A percentile compares a stretch with the other conserved stretches of the same genome.
Evolutionary conservation across 2,797 vertebrate genomes (phyloP).

Genomic region (Gila robusta): DNA sequence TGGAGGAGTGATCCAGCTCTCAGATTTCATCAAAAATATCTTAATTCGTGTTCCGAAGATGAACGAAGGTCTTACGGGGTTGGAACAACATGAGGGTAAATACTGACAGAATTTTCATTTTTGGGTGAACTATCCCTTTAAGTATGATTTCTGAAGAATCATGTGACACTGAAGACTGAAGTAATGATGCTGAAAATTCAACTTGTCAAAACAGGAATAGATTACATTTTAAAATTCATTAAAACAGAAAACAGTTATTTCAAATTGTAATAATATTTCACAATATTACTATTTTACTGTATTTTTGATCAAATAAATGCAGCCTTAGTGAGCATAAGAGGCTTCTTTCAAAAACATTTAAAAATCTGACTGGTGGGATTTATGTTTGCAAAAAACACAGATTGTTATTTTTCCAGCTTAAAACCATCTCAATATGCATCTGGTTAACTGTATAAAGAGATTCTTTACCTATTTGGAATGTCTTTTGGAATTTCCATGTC

Average conservation of each 20-base stretch:
- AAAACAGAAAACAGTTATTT: neutral
- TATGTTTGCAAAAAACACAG: neutral
- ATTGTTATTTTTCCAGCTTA: neutral
- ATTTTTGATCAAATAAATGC: neutral
- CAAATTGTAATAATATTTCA: neutral
- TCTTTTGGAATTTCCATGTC: constrained; percentile 93
- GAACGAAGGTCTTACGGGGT: no score
- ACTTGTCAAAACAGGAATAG: neutral
- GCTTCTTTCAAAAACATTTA: neutral
- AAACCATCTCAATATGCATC: neutral
- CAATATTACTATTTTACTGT: neutral
- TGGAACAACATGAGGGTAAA: no score
- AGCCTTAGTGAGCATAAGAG: neutral
- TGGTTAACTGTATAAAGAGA: neutral
- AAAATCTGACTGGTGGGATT: neutral
- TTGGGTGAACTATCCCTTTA: no score
- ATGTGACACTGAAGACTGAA: neutral
- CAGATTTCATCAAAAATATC: no score
- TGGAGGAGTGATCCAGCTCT: no score
- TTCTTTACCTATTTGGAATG: constrained; percentile 87
- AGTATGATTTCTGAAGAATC: neutral
- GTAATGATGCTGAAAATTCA: neutral
- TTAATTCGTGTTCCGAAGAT: no score
- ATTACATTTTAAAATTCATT: neutral
- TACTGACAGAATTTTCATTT: no score